Conservation (phyloP, 2,113 vertebrate genomes). For the Edolisoma coerulescens region DNA sequence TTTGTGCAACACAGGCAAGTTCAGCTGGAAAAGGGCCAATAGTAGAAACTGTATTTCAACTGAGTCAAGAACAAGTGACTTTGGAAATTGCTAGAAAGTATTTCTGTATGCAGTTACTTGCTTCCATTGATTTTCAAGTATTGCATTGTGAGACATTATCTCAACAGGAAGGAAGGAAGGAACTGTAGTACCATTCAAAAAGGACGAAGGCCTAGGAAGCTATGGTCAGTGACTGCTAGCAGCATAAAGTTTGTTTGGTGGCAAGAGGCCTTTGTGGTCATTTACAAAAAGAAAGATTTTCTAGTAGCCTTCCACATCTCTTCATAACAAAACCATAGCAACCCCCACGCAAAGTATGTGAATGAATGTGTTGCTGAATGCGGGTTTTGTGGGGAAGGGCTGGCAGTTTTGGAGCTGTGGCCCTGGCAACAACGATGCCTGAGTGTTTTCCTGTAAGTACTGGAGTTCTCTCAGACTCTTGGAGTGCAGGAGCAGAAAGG, state of each 20-base stretch:
- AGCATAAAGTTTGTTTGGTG: neutral
- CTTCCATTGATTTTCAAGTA: neutral
- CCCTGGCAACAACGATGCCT: neutral
- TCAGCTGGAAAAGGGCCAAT: neutral
- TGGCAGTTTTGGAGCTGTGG: conserved; percentile 20
- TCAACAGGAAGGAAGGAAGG: conserved; percentile 13
- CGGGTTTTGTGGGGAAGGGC: conserved; percentile 11
- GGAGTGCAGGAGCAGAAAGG: neutral
- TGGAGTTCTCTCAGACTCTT: neutral
- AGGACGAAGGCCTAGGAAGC: neutral
- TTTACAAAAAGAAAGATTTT: neutral
- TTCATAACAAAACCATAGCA: conserved; percentile 42
- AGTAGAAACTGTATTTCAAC: neutral
- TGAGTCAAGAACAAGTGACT: neutral
- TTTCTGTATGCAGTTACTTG: neutral
- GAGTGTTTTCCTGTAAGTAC: neutral
- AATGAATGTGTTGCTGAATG: neutral
- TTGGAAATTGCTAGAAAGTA: neutral
- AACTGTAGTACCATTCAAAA: neutral
- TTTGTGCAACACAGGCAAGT: neutral
- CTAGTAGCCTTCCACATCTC: neutral
- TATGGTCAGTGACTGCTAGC: neutral
- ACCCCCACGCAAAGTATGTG: neutral
- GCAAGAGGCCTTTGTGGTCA: neutral
- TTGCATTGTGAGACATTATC: neutral